phyloP scores from a whole-genome alignment of 1,140 invertebrate genomes.

The Eufriesea mexicana region DNA sequence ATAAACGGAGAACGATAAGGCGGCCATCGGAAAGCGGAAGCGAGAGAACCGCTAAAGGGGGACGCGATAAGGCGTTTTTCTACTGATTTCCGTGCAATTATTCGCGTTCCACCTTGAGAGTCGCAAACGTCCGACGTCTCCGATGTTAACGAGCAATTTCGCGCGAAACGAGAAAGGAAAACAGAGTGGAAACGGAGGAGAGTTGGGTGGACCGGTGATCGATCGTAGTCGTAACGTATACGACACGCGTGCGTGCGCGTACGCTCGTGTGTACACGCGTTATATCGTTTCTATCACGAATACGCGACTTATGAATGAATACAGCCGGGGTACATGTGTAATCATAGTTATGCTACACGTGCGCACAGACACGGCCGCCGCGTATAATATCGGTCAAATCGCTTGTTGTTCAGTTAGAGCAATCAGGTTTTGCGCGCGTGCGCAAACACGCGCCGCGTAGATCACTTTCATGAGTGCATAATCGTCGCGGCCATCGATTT shows the following conservation, averaged over 20 bases:
- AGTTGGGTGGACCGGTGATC: neutral
- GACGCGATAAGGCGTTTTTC: neutral
- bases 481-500: constrained; percentile 31
- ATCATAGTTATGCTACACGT: constrained; percentile 34
- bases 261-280: too few relatives aligned
- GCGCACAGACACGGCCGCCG: neutral
- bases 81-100: neutral
- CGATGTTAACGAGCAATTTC: too few relatives aligned
- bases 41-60: neutral
- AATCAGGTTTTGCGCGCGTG: constrained; percentile 42
- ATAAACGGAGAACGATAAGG: neutral
- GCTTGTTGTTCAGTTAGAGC: constrained; percentile 52
- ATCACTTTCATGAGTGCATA: constrained; percentile 44
- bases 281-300: neutral
- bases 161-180: neutral
- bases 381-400: constrained; percentile 58
- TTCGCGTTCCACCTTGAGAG: too few relatives aligned
- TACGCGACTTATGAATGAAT: constrained; percentile 61
- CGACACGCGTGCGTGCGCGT: neutral
- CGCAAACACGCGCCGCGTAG: constrained; percentile 22
- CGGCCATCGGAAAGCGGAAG: neutral
- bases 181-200: too few relatives aligned
- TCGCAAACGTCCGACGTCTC: too few relatives aligned
- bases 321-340: constrained; percentile 36
- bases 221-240: neutral